Evolutionary conservation across 2,113 vertebrate genomes (phyloP).

Genomic region (Athene cunicularia): DNA sequence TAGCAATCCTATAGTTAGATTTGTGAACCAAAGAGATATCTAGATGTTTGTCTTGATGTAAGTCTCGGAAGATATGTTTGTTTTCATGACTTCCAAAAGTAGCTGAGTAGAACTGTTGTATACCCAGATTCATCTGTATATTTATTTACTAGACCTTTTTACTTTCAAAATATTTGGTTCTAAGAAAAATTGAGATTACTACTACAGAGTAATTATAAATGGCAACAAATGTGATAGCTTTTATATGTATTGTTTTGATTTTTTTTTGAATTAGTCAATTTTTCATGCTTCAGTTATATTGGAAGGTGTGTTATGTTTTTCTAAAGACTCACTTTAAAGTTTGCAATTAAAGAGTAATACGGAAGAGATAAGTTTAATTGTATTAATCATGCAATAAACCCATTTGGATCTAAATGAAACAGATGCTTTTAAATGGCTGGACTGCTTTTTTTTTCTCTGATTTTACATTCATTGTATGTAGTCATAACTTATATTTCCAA

Average conservation of each 20-base stretch:
- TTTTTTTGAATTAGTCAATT: background rate
- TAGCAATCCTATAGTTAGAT: background rate
- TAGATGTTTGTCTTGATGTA: background rate
- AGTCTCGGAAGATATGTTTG: background rate
- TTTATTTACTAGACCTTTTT: background rate
- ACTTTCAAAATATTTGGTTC: background rate
- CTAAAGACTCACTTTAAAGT: background rate
- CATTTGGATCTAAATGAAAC: background rate
- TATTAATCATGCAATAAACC: background rate
- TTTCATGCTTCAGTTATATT: background rate
- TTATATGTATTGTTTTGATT: background rate
- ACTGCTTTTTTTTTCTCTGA: background rate
- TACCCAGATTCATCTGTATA: no score
- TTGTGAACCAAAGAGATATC: background rate
- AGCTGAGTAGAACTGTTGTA: background rate
- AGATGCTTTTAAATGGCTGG: background rate
- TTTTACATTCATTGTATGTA: background rate
- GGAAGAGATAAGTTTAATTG: background rate
- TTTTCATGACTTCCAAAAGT: background rate
- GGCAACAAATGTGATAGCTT: background rate
- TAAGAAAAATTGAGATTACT: background rate
- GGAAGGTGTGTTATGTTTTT: background rate
- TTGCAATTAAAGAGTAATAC: background rate
- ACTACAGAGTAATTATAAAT: background rate
- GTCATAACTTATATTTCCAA: background rate